A percentile compares a stretch with the other conserved stretches of the same genome.
Evolutionary conservation across 2,113 vertebrate genomes (phyloP).

Genomic region (Rhadina sibilatrix): DNA sequence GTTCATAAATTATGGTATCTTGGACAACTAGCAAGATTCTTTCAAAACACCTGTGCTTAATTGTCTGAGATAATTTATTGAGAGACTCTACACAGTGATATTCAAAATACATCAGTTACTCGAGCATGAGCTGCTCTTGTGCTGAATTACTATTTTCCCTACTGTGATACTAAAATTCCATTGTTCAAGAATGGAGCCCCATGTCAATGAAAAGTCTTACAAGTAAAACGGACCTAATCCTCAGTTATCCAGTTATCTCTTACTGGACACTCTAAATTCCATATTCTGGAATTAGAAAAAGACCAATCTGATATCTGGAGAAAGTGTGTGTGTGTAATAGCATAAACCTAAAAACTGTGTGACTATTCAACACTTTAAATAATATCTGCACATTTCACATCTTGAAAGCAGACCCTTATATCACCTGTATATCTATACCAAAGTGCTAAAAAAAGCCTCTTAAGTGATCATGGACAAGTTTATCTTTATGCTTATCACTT

Average conservation of each 20-base stretch:
- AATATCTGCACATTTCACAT: neutral
- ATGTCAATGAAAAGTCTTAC: neutral
- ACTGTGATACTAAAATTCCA: neutral
- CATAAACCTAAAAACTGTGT: neutral
- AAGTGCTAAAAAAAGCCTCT: neutral
- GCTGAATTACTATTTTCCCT: neutral
- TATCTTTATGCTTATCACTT: neutral
- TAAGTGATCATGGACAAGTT: neutral
- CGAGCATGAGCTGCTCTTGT: neutral
- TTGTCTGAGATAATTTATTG: neutral
- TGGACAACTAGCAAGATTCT: conserved; percentile 26
- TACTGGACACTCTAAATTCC: neutral
- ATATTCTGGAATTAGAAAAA: neutral
- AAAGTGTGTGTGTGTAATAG: neutral
- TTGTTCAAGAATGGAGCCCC: neutral
- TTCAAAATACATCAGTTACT: neutral
- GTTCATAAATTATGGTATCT: neutral
- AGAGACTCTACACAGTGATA: neutral
- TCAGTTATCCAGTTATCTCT: neutral
- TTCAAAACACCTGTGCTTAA: conserved; percentile 41
- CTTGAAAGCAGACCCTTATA: neutral
- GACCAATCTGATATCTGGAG: neutral
- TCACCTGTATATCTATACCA: neutral
- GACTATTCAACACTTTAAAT: neutral
- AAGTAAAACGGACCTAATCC: neutral